Evolutionary conservation across 1,140 invertebrate species (phyloP).

Genomic region (Drosophila watanabei): DNA sequence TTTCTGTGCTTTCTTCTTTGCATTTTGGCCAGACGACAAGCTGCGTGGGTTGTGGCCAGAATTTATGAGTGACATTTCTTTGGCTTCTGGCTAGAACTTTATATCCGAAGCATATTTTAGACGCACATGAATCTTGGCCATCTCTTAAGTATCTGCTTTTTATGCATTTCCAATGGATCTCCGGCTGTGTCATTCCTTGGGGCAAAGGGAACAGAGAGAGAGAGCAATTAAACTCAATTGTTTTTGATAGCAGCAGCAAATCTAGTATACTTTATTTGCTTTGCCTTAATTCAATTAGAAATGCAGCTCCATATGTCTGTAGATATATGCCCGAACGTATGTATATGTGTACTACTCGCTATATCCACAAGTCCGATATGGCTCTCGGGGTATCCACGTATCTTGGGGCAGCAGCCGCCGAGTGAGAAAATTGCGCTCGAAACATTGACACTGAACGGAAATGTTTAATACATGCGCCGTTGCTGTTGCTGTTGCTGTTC

Average conservation of each 20-base stretch:
- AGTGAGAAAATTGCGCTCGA: conserved; percentile 78
- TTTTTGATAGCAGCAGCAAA: conserved; percentile 76
- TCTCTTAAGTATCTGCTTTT: conserved; percentile 33
- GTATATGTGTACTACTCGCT: conserved; percentile 3
- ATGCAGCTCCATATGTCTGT: conserved; percentile 52
- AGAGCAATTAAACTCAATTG: conserved; percentile 85
- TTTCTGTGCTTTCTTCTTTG: conserved; percentile 38
- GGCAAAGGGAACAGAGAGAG: conserved; percentile 51
- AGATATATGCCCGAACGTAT: conserved; percentile 25
- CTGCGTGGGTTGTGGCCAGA: conserved; percentile 60
- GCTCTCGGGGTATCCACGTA: conserved; percentile 55
- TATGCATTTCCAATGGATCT: conserved; percentile 72
- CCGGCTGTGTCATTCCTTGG: conserved; percentile 1
- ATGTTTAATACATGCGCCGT: conserved; percentile 84
- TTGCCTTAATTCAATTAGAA: conserved; percentile 85
- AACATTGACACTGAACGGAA: conserved; percentile 86
- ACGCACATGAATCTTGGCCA: conserved; percentile 10
- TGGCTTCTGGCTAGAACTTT: conserved; percentile 49
- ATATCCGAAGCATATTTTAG: conserved; percentile 36
- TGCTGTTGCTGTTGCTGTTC: conserved; percentile 58
- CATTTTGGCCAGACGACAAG: conserved; percentile 43
- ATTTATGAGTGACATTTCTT: conserved; percentile 79
- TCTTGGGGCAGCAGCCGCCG: conserved; percentile 49
- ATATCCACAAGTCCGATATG: conserved; percentile 49
- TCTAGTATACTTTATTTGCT: conserved; percentile 82